Conservation (phyloP, 2,888 invertebrate genomes). For the Rhagium mordax region DNA sequence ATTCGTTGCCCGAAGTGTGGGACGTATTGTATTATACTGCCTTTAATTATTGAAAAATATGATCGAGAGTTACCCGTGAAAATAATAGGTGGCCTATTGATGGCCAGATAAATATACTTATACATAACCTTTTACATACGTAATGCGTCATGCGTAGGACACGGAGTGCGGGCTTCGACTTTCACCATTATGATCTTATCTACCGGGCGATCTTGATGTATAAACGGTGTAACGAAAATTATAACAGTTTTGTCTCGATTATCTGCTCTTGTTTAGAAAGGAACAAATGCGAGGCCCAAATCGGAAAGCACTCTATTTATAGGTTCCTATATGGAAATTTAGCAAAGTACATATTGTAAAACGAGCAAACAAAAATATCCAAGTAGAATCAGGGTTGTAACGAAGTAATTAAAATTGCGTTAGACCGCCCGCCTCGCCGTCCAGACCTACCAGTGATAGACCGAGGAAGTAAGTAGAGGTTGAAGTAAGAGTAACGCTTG, state of each 20-base stretch:
- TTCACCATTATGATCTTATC: slow-evolving; percentile 25
- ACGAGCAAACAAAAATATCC: too few relatives aligned
- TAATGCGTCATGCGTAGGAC: neutral
- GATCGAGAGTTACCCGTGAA: neutral
- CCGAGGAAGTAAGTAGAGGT: too few relatives aligned
- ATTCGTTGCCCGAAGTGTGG: neutral
- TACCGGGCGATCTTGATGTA: neutral
- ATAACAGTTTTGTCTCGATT: neutral
- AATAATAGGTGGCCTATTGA: slow-evolving; percentile 8
- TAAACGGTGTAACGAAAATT: slow-evolving; percentile 11
- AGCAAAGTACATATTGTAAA: too few relatives aligned
- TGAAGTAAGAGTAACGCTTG: too few relatives aligned
- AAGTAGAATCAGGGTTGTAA: too few relatives aligned
- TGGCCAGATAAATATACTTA: neutral
- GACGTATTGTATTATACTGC: neutral
- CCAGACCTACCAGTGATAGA: too few relatives aligned
- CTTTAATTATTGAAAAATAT: neutral
- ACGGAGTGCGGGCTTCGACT: neutral
- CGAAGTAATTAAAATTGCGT: too few relatives aligned
- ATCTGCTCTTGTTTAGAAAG: neutral
- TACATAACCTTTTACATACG: neutral
- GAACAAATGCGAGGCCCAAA: too few relatives aligned
- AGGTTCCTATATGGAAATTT: too few relatives aligned
- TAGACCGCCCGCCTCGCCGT: too few relatives aligned
- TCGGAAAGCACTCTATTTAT: too few relatives aligned